Percentiles rank a stretch among this genome's conserved stretches.
These are phyloP conservation scores for Hedya salicella DNA, from an alignment of 2,888 invertebrate genomes.

Conservation along the genomic window DNA sequence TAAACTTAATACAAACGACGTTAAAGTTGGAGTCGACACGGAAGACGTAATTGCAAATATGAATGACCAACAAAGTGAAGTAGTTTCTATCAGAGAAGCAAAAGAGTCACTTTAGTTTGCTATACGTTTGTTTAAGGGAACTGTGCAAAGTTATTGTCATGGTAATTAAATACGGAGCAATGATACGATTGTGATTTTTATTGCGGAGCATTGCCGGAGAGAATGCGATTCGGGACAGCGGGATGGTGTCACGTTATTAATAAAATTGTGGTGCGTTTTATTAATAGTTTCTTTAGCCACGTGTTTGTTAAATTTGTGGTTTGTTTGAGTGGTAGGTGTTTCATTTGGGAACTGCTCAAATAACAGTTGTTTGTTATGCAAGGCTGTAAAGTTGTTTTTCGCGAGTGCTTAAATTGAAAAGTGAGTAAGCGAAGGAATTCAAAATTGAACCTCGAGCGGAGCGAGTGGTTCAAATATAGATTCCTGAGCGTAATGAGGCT, in stretches of 20 bases:
- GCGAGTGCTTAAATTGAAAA: too few relatives aligned
- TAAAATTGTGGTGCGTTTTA: slow-evolving; percentile 49
- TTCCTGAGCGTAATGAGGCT: too few relatives aligned
- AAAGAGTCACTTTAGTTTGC: slow-evolving; percentile 48
- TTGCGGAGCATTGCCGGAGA: slow-evolving; percentile 58
- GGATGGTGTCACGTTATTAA: slow-evolving; percentile 56
- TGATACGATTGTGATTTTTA: slow-evolving; percentile 66
- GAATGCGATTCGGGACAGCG: slow-evolving; percentile 68
- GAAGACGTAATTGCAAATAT: slow-evolving; percentile 27
- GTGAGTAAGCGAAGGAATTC: too few relatives aligned
- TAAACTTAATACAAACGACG: slow-evolving; percentile 45
- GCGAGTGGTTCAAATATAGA: too few relatives aligned
- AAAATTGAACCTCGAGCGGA: too few relatives aligned
- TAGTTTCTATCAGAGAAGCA: slow-evolving; percentile 43
- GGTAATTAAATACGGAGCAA: slow-evolving; percentile 59
- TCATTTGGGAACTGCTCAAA: not conserved
- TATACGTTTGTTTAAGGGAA: slow-evolving; percentile 38
- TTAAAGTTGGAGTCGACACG: slow-evolving; percentile 5
- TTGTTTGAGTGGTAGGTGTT: not conserved
- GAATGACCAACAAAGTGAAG: slow-evolving; percentile 27
- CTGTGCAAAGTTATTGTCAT: slow-evolving; percentile 60
- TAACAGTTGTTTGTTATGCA: not conserved
- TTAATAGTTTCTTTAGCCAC: slow-evolving; percentile 44
- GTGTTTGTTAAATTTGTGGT: slow-evolving; percentile 7
- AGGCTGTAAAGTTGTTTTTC: too few relatives aligned